These are phyloP conservation scores for Oasisia sp. DNA, from an alignment of 2,888 invertebrate species.

Conservation along the genomic window DNA sequence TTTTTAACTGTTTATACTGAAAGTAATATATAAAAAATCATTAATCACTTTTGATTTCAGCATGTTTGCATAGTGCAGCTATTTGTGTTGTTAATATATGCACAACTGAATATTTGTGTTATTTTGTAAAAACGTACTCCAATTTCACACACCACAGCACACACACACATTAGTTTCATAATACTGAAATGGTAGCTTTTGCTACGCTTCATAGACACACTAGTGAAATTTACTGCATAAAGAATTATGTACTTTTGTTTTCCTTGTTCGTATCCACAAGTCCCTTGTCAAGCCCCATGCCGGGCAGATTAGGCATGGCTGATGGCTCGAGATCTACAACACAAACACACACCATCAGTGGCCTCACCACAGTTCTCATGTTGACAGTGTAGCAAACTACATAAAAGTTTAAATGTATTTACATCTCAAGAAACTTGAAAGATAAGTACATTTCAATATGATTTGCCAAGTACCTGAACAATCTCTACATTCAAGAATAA, in stretches of 20 bases:
- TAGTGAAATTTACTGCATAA: background rate
- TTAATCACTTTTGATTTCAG: background rate
- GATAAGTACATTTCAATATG: no score
- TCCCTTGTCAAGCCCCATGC: constrained; percentile 98
- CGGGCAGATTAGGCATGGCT: constrained; percentile 75
- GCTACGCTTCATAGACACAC: no score
- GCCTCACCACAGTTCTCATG: background rate
- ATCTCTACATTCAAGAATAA: no score
- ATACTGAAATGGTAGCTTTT: background rate
- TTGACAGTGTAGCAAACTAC: background rate
- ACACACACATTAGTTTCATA: background rate
- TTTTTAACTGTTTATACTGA: background rate
- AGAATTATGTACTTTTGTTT: background rate
- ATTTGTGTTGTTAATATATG: background rate
- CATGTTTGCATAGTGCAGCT: background rate
- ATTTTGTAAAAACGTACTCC: background rate
- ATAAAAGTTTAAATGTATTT: background rate
- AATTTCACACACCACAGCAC: background rate
- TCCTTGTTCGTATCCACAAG: constrained; percentile 71
- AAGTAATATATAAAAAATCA: background rate
- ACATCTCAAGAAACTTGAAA: no score
- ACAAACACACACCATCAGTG: constrained; percentile 7
- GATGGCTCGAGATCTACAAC: constrained; percentile 79
- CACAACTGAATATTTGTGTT: background rate
- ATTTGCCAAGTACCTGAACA: no score